Evolutionary conservation across 2,113 vertebrate species (phyloP).

Genomic region (Copsychus sechellarum): DNA sequence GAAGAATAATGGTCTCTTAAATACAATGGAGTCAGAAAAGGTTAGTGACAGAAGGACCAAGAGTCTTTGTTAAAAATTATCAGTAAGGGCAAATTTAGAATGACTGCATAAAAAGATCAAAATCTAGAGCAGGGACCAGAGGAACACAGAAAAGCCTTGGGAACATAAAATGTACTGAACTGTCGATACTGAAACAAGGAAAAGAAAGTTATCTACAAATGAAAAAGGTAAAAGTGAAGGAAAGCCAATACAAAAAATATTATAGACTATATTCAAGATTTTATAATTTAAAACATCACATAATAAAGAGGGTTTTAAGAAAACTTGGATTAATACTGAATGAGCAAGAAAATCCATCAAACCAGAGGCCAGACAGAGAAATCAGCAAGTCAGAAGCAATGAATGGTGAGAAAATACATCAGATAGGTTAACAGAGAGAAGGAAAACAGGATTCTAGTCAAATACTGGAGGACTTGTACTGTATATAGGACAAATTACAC

Average conservation of each 20-base stretch:
- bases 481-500: constrained; percentile 46
- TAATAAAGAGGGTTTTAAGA: not conserved
- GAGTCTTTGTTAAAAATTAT: not conserved
- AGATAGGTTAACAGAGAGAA: not conserved
- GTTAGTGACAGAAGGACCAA: not conserved
- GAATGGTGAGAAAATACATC: not conserved
- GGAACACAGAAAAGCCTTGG: not conserved
- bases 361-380: not conserved
- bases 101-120: not conserved
- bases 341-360: not conserved
- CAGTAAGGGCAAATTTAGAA: not conserved
- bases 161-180: not conserved
- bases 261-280: not conserved
- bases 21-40: not conserved
- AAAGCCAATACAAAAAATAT: not conserved
- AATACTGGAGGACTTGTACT: constrained; percentile 10
- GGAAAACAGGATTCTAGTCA: not conserved
- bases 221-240: not conserved
- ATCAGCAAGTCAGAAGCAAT: not conserved
- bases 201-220: not conserved
- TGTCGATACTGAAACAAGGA: not conserved
- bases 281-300: not conserved
- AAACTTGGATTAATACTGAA: not conserved
- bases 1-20: not conserved
- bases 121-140: not conserved